Evolutionary conservation across 2,888 invertebrate species (phyloP), one percentile per base, ranked within the genome.

Genomic region (Drosophila barbarae): DNA sequence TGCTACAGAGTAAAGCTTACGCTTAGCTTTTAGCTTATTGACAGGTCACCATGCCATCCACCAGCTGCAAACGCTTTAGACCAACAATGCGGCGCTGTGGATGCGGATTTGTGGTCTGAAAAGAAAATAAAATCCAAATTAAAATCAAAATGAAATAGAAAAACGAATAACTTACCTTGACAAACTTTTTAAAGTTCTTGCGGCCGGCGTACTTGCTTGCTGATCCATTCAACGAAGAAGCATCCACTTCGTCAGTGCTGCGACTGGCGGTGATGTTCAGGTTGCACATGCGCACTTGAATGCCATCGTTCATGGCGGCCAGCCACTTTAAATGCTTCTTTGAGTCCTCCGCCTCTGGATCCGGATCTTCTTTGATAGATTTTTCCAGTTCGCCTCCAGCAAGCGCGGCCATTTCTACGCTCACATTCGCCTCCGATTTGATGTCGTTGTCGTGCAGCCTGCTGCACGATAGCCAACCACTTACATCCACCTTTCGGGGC

Each of bases 171-270:
- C 63, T 71, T 76, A 88, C 89, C 88, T 89, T 89, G 5, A 84
- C 76, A 68, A 89, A 89, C 26, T 79, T 83, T 50, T 89, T 89
- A 36, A 87, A 89, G 64, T 89, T 89, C 57, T 77, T 86, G 15
- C 73, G 72, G n/a, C 53, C 57, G 35, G 46, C 67, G 41, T 64
- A 65, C 10, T 74, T 59, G 23, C 23, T 70, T n/a, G 46, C 46
- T 5, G 30, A 34, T 23, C 35, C 52, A 8, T 50, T 66, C 7
- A 56, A 42, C 21, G 47, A 38, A 7, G 28, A 46, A 5, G 23
- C 47, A 35, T 49, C 54, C 2, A 53, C 36, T 10, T 42, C 53
- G 41, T 77, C 74, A 1, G 47, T 60, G 9, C 60, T 42, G 30
- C 71, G 63, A 10, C 10, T 42, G 9, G 42, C 36, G 5, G 56